A percentile compares a stretch with the other conserved stretches of the same genome.
Conservation (phyloP, 1,140 invertebrate species). For the Hetaerina americana region DNA sequence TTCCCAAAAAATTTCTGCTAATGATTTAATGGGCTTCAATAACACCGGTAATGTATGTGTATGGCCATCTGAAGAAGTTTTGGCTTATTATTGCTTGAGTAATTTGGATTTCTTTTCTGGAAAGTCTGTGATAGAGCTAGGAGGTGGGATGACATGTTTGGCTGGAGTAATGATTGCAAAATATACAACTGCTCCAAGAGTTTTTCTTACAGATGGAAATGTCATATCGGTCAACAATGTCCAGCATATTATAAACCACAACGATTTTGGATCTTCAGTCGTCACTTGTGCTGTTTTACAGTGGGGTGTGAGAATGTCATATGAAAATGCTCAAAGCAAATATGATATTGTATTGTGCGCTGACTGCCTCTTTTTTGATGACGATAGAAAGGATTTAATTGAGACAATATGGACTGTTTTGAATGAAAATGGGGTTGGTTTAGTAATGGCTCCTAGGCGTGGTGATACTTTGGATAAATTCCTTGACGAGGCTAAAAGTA, state of each 20-base stretch:
- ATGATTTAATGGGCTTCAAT: slow-evolving; percentile 62
- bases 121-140: slow-evolving; percentile 60
- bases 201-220: slow-evolving; percentile 68
- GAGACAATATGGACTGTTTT: slow-evolving; percentile 53
- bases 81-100: slow-evolving; percentile 57
- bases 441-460: slow-evolving; percentile 63
- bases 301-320: slow-evolving; percentile 25
- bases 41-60: slow-evolving; percentile 86
- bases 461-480: slow-evolving; percentile 59
- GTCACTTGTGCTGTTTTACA: slow-evolving; percentile 31
- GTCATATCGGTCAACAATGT: slow-evolving; percentile 62
- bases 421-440: slow-evolving; percentile 45
- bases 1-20: not conserved
- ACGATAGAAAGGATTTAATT: slow-evolving; percentile 53
- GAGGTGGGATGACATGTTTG: slow-evolving; percentile 75
- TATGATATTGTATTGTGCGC: slow-evolving; percentile 64
- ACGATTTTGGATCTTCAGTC: slow-evolving; percentile 33
- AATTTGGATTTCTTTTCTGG: slow-evolving; percentile 49
- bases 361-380: slow-evolving; percentile 75
- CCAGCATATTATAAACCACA: slow-evolving; percentile 43
- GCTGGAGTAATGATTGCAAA: slow-evolving; percentile 62
- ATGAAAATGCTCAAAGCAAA: not conserved
- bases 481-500: slow-evolving; percentile 38
- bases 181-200: slow-evolving; percentile 40
- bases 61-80: slow-evolving; percentile 79